Conservation (phyloP, 1,140 invertebrate genomes). For the Bathynomus jamesi region DNA sequence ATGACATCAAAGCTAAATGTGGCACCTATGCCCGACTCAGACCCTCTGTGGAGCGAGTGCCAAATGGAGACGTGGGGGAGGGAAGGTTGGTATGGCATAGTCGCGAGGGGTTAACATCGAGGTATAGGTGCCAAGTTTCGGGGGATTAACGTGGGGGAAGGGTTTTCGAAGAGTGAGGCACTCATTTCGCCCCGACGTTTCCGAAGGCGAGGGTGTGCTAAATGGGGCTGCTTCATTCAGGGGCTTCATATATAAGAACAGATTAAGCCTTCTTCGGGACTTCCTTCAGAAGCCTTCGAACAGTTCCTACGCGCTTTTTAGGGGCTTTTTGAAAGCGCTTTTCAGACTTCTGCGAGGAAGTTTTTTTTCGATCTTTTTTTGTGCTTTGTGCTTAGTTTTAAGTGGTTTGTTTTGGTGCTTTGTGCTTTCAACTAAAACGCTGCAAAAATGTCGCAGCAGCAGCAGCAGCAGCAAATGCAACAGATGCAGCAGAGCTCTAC, state of each 20-base stretch:
- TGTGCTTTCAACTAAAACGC: slow-evolving; percentile 18
- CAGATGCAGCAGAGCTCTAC: slow-evolving; percentile 28
- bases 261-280: background rate
- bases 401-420: slow-evolving; percentile 7
- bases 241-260: background rate
- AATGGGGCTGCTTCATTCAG: slow-evolving; percentile 34
- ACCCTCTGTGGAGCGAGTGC: slow-evolving; percentile 17
- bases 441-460: slow-evolving; percentile 30
- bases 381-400: background rate
- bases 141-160: background rate
- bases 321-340: background rate
- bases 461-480: slow-evolving; percentile 24
- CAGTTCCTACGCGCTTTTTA: background rate
- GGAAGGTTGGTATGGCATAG: too few relatives aligned
- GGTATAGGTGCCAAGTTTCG: background rate
- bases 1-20: slow-evolving; percentile 35
- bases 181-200: slow-evolving; percentile 35
- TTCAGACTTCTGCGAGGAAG: background rate
- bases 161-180: slow-evolving; percentile 3
- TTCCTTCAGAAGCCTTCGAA: too few relatives aligned
- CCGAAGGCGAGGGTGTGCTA: slow-evolving; percentile 36
- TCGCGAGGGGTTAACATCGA: background rate
- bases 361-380: background rate
- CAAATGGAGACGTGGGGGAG: slow-evolving; percentile 10
- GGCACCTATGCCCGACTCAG: slow-evolving; percentile 22